Evolutionary conservation across 2,888 invertebrate species (phyloP).

Genomic region (Drosophila mulleri): DNA sequence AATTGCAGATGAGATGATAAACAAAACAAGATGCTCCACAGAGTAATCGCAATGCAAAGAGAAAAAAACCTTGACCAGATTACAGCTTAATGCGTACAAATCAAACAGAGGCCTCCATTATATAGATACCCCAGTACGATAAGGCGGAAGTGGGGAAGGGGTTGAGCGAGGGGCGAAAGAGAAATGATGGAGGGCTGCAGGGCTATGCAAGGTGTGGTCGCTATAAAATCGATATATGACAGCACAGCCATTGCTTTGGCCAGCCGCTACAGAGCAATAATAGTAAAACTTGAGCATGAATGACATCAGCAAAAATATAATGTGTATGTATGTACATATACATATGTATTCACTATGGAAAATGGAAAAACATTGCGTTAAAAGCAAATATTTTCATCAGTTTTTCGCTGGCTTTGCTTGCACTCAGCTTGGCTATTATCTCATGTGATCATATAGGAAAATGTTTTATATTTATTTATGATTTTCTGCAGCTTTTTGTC

Average conservation of each 20-base stretch:
- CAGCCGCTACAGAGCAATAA: slow-evolving; percentile 61
- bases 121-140: slow-evolving; percentile 52
- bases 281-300: slow-evolving; percentile 72
- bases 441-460: neutral
- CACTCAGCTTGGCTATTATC: slow-evolving; percentile 14
- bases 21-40: slow-evolving; percentile 52
- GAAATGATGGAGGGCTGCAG: neutral
- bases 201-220: slow-evolving; percentile 42
- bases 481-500: no score
- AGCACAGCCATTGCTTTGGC: slow-evolving; percentile 58
- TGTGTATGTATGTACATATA: slow-evolving; percentile 5
- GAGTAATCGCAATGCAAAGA: slow-evolving; percentile 37
- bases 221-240: slow-evolving; percentile 76
- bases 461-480: no score
- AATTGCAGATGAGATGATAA: slow-evolving; percentile 37
- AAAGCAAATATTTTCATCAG: slow-evolving; percentile 18
- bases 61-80: slow-evolving; percentile 70
- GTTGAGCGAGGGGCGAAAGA: neutral
- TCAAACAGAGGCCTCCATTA: slow-evolving; percentile 64
- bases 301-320: slow-evolving; percentile 68
- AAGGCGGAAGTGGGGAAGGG: slow-evolving; percentile 13
- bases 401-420: slow-evolving; percentile 16
- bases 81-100: slow-evolving; percentile 73
- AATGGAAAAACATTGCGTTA: slow-evolving; percentile 29
- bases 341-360: slow-evolving; percentile 10